Conservation (phyloP, 2,888 invertebrate genomes). For the Acrobasis suavella region DNA sequence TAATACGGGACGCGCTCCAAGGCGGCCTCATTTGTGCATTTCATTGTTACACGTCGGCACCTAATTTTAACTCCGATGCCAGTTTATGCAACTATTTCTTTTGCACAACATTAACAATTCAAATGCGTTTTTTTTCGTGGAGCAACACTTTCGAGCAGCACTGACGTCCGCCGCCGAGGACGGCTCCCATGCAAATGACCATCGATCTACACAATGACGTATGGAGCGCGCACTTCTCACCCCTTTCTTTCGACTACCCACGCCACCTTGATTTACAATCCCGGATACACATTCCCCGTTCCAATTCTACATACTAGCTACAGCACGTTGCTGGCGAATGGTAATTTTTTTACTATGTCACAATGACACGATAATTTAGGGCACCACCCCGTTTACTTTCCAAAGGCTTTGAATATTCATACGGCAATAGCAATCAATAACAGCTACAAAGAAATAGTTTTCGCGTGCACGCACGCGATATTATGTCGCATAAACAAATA, state of each 20-base stretch:
- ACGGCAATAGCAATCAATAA: slow-evolving; percentile 80
- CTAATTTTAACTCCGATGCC: slow-evolving; percentile 66
- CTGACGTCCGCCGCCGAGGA: slow-evolving; percentile 72
- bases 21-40: slow-evolving; percentile 50
- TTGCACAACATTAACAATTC: slow-evolving; percentile 75
- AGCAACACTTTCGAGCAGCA: slow-evolving; percentile 77
- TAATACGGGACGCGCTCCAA: slow-evolving; percentile 18
- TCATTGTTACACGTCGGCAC: slow-evolving; percentile 60
- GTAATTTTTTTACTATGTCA: slow-evolving; percentile 74
- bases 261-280: slow-evolving; percentile 75
- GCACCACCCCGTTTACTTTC: slow-evolving; percentile 76
- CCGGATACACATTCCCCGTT: slow-evolving; percentile 73
- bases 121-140: slow-evolving; percentile 73
- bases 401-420: slow-evolving; percentile 80
- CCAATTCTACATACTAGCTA: slow-evolving; percentile 66
- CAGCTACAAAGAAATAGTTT: slow-evolving; percentile 77
- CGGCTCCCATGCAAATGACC: slow-evolving; percentile 78
- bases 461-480: slow-evolving; percentile 81
- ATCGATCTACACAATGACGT: slow-evolving; percentile 76
- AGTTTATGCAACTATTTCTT: slow-evolving; percentile 76
- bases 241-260: slow-evolving; percentile 78
- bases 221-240: slow-evolving; percentile 75
- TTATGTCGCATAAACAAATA: slow-evolving; percentile 80
- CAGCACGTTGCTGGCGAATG: slow-evolving; percentile 47
- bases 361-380: slow-evolving; percentile 80